Evolutionary conservation across 2,113 vertebrate species (phyloP).

Genomic region (Condylura cristata): DNA sequence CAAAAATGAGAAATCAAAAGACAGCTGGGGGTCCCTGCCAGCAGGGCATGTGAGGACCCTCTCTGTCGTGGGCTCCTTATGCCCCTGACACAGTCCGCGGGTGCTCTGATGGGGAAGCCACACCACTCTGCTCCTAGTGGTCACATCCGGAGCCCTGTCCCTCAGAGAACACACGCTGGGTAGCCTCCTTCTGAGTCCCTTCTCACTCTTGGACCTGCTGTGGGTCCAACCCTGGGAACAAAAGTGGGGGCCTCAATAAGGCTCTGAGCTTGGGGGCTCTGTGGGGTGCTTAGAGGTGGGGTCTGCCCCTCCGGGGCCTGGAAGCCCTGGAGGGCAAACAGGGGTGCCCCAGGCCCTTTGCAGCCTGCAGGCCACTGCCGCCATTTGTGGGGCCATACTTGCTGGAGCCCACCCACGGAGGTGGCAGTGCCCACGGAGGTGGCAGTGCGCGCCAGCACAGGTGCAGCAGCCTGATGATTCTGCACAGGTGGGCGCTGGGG

Average conservation of each 20-base stretch:
- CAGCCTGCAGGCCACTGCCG: not conserved
- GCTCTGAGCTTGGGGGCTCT: no score
- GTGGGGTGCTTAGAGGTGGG: not conserved
- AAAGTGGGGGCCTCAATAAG: no score
- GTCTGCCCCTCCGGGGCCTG: no score
- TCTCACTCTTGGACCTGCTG: not conserved
- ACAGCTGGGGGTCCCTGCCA: not conserved
- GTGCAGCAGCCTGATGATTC: not conserved
- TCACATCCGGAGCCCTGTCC: not conserved
- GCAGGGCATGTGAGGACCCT: not conserved
- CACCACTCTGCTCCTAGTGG: not conserved
- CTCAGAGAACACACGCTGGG: no score
- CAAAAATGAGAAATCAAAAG: not conserved
- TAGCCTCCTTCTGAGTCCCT: not conserved
- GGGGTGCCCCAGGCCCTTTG: not conserved
- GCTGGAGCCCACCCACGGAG: no score
- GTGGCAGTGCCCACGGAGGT: no score
- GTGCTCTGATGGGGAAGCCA: not conserved
- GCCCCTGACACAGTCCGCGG: no score
- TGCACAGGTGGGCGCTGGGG: no score
- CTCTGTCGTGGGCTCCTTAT: not conserved
- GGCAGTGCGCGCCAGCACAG: not conserved
- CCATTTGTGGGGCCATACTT: not conserved
- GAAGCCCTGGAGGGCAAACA: no score
- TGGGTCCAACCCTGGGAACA: not conserved